Evolutionary conservation across 2,113 vertebrate genomes (phyloP).

Genomic region (Pithys albifrons): DNA sequence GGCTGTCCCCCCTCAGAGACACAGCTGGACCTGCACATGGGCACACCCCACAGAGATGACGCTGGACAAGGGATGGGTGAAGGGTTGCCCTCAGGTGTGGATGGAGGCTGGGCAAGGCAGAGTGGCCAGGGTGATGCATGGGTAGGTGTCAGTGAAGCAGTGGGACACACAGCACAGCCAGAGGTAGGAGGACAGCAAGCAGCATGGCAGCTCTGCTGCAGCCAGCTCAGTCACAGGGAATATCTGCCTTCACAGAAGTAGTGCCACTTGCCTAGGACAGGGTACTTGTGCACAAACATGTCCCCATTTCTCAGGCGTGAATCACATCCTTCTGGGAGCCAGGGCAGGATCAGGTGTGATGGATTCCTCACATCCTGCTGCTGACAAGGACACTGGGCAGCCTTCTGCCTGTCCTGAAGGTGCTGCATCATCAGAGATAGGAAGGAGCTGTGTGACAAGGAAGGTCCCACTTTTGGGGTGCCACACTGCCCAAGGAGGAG

Average conservation of each 20-base stretch:
- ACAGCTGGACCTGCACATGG: background rate
- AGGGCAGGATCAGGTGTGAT: background rate
- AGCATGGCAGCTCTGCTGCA: background rate
- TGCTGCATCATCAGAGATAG: background rate
- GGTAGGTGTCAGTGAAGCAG: accelerated
- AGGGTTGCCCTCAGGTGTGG: background rate
- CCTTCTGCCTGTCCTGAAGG: background rate
- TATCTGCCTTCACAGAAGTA: background rate
- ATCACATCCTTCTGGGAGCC: background rate
- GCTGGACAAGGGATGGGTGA: background rate
- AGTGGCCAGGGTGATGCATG: background rate
- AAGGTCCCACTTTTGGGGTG: background rate
- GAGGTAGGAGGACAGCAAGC: background rate
- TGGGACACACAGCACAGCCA: background rate
- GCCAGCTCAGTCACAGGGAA: background rate
- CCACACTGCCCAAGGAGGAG: background rate
- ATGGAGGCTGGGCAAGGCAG: background rate
- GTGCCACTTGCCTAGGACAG: background rate
- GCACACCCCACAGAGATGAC: background rate
- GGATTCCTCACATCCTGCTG: background rate
- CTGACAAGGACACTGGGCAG: background rate
- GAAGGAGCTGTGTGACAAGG: background rate
- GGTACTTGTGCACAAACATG: background rate
- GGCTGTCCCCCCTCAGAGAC: background rate
- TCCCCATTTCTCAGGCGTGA: background rate